Base-by-base conservation (phyloP, 2,113 vertebrate species). In the Pluvialis apricaria region DNA sequence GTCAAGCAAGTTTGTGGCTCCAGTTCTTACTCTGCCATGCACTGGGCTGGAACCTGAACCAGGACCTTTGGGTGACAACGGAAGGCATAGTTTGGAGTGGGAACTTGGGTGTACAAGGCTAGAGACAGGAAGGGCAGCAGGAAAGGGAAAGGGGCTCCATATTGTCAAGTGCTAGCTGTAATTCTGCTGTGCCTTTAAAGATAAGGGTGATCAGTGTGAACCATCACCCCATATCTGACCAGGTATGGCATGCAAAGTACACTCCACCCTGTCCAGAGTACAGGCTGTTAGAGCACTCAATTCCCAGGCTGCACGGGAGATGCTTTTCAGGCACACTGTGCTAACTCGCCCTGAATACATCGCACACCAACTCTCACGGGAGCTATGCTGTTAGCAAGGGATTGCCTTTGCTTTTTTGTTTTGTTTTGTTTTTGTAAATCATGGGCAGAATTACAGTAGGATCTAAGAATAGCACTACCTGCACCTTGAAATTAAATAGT, bases 311-410 rank as follows among this genome's bases (percentile, higher is more conserved):
- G 7, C 78, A 5, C 11, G 0, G 45, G 32, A 55, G 88, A 60
- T 82, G 38, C 89, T 77, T 52, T 54, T 20, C 42, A 3, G 36
- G 44, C 25, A 34, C 0, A 8, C 40, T 1, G 28, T 0, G 3
- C 38, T 34, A 38, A 51, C 55, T 22, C 26, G 18, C 40, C 8
- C 45, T 1, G 14, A 49, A 5, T 10, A 7, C 57, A 14, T 12
- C 4, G 0, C 4, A 1, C 9, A 6, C 5, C 21, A 28, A 34
- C 18, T 22, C 49, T 62, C 15, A 2, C 0, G 2, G 17, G 13
- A 44, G 11, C n/a, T 0, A 0, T 2, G 24, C 72, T 61, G 31
- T 11, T 15, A 11, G 57, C 55, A 22, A 57, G 47, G 34, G 29
- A 16, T 45, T 45, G 61, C 40, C 32, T 42, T 58, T 9, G 29